These are phyloP conservation scores for Lordiphosa andalusiaca DNA, from an alignment of 2,888 invertebrate species.

Conservation along the genomic window DNA sequence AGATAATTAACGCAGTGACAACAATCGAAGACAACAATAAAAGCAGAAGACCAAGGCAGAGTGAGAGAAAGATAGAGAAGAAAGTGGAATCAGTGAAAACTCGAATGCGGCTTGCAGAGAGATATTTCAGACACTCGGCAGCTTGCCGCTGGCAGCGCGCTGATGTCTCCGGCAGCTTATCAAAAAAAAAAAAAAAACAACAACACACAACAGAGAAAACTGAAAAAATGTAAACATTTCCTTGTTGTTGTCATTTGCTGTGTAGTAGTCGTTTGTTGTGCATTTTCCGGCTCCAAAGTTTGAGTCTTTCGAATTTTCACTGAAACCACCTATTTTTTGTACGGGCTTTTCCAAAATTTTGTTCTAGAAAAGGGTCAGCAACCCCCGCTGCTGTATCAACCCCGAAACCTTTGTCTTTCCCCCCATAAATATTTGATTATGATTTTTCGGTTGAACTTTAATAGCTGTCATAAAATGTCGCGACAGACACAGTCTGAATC, in stretches of 20 bases:
- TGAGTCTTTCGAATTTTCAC: too few relatives aligned
- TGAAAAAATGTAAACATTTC: slow-evolving; percentile 40
- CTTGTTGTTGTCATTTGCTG: slow-evolving; percentile 21
- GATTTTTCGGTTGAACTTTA: too few relatives aligned
- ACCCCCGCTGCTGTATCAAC: too few relatives aligned
- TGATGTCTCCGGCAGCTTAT: slow-evolving; percentile 34
- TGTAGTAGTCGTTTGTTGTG: too few relatives aligned
- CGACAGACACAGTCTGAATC: too few relatives aligned
- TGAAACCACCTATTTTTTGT: too few relatives aligned
- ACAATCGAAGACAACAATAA: slow-evolving; percentile 14
- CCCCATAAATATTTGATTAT: too few relatives aligned
- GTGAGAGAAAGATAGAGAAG: background rate
- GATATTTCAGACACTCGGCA: slow-evolving; percentile 6
- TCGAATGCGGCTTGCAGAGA: slow-evolving; percentile 13
- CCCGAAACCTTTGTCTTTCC: too few relatives aligned
- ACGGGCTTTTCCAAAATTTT: too few relatives aligned
- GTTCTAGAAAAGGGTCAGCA: too few relatives aligned
- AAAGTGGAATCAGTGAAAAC: slow-evolving; percentile 1
- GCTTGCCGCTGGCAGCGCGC: slow-evolving; percentile 6
- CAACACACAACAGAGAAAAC: background rate
- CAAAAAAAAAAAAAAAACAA: slow-evolving; percentile 25
- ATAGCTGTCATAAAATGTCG: too few relatives aligned
- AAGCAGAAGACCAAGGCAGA: slow-evolving; percentile 5
- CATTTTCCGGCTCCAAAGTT: too few relatives aligned
- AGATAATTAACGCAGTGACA: slow-evolving; percentile 42